phyloP scores from a whole-genome alignment of 2,113 vertebrate species.

The Solea solea region DNA sequence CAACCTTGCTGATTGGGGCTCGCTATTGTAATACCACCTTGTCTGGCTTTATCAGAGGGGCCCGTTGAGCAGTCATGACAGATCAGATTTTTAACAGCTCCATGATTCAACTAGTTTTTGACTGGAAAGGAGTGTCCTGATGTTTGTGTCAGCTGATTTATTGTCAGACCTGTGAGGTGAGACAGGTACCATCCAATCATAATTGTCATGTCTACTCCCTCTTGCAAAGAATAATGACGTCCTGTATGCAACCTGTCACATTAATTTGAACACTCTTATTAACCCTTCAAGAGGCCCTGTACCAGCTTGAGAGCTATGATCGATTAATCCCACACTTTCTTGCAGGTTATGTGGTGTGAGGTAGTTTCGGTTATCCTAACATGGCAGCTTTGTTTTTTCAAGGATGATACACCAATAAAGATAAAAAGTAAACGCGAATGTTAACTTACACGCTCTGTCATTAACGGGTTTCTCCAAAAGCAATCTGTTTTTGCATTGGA shows the following conservation, averaged over 20 bases:
- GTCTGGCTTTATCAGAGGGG: constrained; percentile 72
- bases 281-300: constrained; percentile 42
- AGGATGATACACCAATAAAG: not conserved
- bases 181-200: constrained; percentile 37
- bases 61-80: constrained; percentile 55
- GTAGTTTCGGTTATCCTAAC: constrained; percentile 6
- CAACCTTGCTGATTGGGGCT: constrained; percentile 74
- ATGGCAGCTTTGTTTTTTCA: not conserved
- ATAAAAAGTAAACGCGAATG: not conserved
- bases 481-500: constrained; percentile 37
- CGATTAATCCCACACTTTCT: constrained; percentile 39
- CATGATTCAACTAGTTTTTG: constrained; percentile 54
- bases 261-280: constrained; percentile 54
- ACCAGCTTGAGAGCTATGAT: constrained; percentile 20
- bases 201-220: constrained; percentile 42
- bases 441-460: constrained; percentile 23
- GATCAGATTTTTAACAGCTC: constrained; percentile 60
- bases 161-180: constrained; percentile 36
- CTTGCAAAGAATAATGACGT: constrained; percentile 50
- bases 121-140: constrained; percentile 38
- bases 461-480: constrained; percentile 43
- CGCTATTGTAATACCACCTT: constrained; percentile 78
- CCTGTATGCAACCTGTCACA: constrained; percentile 50
- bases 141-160: constrained; percentile 52
- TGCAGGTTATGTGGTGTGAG: constrained; percentile 16